Evolutionary conservation across 1,140 invertebrate species (phyloP).

Genomic region (Drosophila rufa): DNA sequence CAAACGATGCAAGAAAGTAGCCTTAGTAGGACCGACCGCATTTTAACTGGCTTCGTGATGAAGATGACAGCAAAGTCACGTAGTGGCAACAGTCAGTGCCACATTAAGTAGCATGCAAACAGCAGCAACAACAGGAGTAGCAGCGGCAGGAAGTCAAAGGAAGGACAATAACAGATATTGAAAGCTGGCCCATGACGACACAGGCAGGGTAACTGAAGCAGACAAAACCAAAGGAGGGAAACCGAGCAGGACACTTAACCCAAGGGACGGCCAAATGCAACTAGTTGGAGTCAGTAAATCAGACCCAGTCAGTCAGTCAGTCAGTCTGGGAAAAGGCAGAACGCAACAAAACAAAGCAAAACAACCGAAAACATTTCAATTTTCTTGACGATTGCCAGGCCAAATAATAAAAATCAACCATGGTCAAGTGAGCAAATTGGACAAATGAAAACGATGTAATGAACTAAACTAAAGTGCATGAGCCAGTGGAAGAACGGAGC

Average conservation of each 20-base stretch:
- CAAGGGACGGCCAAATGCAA: slow-evolving; percentile 52
- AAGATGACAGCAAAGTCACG: slow-evolving; percentile 58
- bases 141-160: slow-evolving; percentile 47
- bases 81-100: slow-evolving; percentile 61
- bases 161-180: slow-evolving; percentile 72
- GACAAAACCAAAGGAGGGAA: slow-evolving; percentile 5
- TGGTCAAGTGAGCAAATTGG: slow-evolving; percentile 63
- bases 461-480: slow-evolving; percentile 59
- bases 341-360: slow-evolving; percentile 39
- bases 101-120: slow-evolving; percentile 77
- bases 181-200: slow-evolving; percentile 47
- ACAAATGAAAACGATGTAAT: slow-evolving; percentile 63
- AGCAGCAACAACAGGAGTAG: slow-evolving; percentile 29
- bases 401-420: slow-evolving; percentile 52
- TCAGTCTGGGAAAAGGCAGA: slow-evolving; percentile 10
- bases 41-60: slow-evolving; percentile 48
- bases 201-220: slow-evolving; percentile 5
- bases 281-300: slow-evolving; percentile 49
- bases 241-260: slow-evolving; percentile 32
- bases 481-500: slow-evolving; percentile 11
- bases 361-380: slow-evolving; percentile 63
- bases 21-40: slow-evolving; percentile 22
- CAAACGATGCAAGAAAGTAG: slow-evolving; percentile 21
- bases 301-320: slow-evolving; percentile 7
- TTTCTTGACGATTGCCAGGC: slow-evolving; percentile 33